Evolutionary conservation across 2,113 vertebrate species (phyloP).

Genomic region (Grammomys dolichurus): DNA sequence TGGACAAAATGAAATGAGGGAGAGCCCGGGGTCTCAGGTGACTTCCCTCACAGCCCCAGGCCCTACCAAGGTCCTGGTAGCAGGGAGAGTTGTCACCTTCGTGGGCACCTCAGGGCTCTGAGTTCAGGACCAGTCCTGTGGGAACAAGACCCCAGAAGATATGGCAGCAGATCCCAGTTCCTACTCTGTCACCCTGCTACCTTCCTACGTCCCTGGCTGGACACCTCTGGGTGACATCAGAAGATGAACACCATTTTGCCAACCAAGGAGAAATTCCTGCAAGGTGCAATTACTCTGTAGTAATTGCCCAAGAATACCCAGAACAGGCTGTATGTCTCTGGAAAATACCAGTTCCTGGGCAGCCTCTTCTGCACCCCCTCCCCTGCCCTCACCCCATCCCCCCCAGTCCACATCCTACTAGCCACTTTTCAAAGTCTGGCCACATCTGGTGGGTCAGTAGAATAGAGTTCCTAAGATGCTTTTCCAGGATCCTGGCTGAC

Average conservation of each 20-base stretch:
- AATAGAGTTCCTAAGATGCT: background rate
- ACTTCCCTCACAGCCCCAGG: background rate
- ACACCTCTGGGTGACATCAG: background rate
- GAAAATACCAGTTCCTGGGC: background rate
- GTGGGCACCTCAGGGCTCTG: background rate
- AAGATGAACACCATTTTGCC: background rate
- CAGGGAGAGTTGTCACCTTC: background rate
- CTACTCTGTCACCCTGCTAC: rapidly evolving
- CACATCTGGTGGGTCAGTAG: background rate
- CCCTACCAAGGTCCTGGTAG: background rate
- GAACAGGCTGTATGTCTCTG: background rate
- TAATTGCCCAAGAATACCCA: background rate
- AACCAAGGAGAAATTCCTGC: background rate
- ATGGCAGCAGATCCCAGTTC: background rate
- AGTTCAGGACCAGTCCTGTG: background rate
- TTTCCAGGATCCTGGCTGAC: background rate
- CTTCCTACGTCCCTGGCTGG: background rate
- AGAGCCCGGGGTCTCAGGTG: background rate
- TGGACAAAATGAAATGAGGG: background rate
- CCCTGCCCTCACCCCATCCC: no score
- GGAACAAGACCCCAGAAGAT: background rate
- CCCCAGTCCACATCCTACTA: background rate
- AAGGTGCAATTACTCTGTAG: no score
- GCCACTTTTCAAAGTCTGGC: background rate
- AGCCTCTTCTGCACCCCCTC: background rate